Base-by-base conservation (phyloP, 2,797 vertebrate genomes). In the Muscicapa comitata region DNA sequence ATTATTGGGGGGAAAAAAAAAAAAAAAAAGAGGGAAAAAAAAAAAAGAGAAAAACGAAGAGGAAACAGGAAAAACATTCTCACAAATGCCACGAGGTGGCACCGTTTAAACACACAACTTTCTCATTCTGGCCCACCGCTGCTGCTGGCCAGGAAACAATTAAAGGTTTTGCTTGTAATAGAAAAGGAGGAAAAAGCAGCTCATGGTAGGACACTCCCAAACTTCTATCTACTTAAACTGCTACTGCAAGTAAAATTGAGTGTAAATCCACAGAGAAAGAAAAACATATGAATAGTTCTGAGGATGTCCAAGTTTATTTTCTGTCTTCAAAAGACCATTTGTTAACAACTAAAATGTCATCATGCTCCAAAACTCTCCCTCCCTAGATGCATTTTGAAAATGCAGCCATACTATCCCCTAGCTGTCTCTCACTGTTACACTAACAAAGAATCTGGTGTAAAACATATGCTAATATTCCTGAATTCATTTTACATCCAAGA, bases 41-140 rank as follows among this genome's bases (percentile, higher is more conserved):
- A 77, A 62, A n/a, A 40, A 14, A 6, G 24, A 68, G 15, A 37
- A 9, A n/a, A 40, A 9, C 1, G 0, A 17, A 35, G 6, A 17
- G 31, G 19, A 29, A 77, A 35, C 16, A n/a, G n/a, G 20, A 75
- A 61, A 29, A 45, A 18, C 2, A 15, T 57, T 78, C 80, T 37
- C 19, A 14, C 0, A 33, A 0, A 23, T 19, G 54, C 97, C 98
- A 97, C 97, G 61, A 96, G 98, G 90, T 95, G 98, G 97, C 97
- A 57, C 15, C 79, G 2, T 87, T 85, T 86, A 90, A 94, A 96
- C 95, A 55, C 25, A 4, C 26, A 84, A 87, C 8, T 20, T 12
- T 17, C 53, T 31, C 35, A 7, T 16, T 28, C 53, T 13, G 23
- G 16, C 10, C 35, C 40, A 1, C 2, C 0, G 5, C 26, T 9